Percentiles rank a stretch among this genome's conserved stretches.
Evolutionary conservation across 2,888 invertebrate species (phyloP).

Genomic region (Leptodirus hochenwartii): DNA sequence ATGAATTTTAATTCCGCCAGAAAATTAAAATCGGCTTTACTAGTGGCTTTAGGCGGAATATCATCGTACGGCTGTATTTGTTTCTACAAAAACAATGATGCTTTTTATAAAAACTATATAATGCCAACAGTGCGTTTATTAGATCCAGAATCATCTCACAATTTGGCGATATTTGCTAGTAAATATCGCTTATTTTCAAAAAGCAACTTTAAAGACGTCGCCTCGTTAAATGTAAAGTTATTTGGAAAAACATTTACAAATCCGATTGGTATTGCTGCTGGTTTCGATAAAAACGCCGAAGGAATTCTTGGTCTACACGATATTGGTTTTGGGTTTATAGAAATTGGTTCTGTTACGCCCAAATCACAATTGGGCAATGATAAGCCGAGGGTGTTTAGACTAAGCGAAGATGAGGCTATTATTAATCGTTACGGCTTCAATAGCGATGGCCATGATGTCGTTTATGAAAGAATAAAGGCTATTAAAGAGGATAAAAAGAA

Average conservation of each 20-base stretch:
- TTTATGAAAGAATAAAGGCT: constrained; percentile 43
- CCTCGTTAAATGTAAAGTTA: constrained; percentile 48
- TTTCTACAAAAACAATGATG: constrained; percentile 56
- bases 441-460: constrained; percentile 75
- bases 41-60: constrained; percentile 44
- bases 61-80: constrained; percentile 47
- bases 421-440: constrained; percentile 95
- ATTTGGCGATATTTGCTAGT: constrained; percentile 52
- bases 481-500: constrained; percentile 35
- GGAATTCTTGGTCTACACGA: constrained; percentile 63
- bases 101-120: constrained; percentile 53
- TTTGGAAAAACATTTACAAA: constrained; percentile 59
- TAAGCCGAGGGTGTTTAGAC: constrained; percentile 80
- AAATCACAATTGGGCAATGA: constrained; percentile 83
- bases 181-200: constrained; percentile 58
- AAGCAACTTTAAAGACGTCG: constrained; percentile 38
- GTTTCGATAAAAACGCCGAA: constrained; percentile 96
- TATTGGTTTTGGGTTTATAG: constrained; percentile 88
- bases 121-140: constrained; percentile 53
- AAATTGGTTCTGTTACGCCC: constrained; percentile 93
- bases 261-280: constrained; percentile 95
- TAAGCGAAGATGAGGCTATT: constrained; percentile 69
- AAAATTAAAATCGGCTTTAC: constrained; percentile 48
- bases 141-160: constrained; percentile 72
- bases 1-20: constrained; percentile 29